Base-by-base conservation (phyloP, 2,888 invertebrate species). In the Atethmia centrago region DNA sequence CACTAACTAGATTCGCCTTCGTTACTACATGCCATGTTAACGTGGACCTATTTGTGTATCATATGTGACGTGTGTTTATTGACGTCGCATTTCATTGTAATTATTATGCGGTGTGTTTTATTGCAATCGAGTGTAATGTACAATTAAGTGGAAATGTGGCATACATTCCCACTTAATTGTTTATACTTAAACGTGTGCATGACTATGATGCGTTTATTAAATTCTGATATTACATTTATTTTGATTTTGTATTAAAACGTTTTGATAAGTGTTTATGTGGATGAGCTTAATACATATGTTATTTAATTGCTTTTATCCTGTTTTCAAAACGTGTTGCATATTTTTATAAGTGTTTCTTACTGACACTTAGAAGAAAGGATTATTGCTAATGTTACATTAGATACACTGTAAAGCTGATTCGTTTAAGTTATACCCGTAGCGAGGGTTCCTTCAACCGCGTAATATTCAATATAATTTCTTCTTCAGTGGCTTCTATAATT, bases 1-100 rank as follows among this genome's bases (percentile, higher is more conserved):
- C 91, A 90, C 95, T 96, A 96, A 97, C 96, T 92, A 93, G 91
- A 94, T 96, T 96, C 93, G 92, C 92, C 95, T 94, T 95, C 95
- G 95, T 90, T 90, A 89, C 88, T 81, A 80, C 77, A 83, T 77
- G 85, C 85, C 82, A 67, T 81, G 85, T 69, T 75, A 79, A 74
- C 74, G 42, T 80, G 71, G 72, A 79, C 73, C 74, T 82, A 78
- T n/a, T n/a, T 75, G 74, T 85, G 82, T 75, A 82, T 80, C 83
- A 78, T 49, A 71, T 71, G 74, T 77, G 72, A 72, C 72, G 66
- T 85, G 69, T 79, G 71, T 74, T 81, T 79, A 85, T 82, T 80
- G 77, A 80, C 73, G 73, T 76, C 70, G 59, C 74, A 65, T 59
- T 76, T 74, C 51, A 59, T n/a, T 63, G 56, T 75, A 66, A 82